A percentile compares a stretch with the other conserved stretches of the same genome.
Conservation (phyloP, 2,888 invertebrate genomes). For the Tipula lateralis region DNA sequence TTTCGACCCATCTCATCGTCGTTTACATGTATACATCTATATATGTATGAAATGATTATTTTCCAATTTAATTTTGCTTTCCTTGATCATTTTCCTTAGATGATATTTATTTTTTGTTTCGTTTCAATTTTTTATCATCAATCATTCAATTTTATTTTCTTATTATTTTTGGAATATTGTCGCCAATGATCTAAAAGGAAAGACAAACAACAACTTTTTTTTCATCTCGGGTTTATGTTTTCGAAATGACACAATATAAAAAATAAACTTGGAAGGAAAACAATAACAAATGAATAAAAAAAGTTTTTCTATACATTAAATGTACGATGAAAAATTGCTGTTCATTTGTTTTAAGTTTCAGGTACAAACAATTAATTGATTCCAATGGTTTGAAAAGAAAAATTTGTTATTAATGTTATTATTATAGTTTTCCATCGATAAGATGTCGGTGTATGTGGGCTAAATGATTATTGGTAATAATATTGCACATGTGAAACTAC, state of each 20-base stretch:
- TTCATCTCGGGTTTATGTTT: not conserved
- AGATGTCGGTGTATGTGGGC: not conserved
- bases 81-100: not conserved
- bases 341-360: slow-evolving; percentile 1
- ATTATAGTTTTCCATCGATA: not conserved
- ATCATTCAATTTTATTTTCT: not conserved
- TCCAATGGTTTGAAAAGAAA: not conserved
- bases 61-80: slow-evolving; percentile 19
- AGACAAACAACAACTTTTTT: not conserved
- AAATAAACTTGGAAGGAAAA: not conserved
- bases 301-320: not conserved
- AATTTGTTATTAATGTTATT: not conserved
- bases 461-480: too few relatives aligned
- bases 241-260: not conserved
- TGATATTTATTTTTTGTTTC: not conserved
- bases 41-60: not conserved
- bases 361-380: not conserved
- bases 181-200: slow-evolving; percentile 19
- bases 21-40: not conserved
- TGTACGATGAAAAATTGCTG: not conserved
- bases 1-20: not conserved
- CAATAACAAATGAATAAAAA: not conserved
- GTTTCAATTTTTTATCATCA: not conserved
- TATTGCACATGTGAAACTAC: too few relatives aligned
- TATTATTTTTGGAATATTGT: slow-evolving; percentile 19